Percentiles rank a stretch among this genome's conserved stretches.
These are phyloP conservation scores for Melinopterus prodromus DNA, from an alignment of 2,888 invertebrate genomes.

Conservation along the genomic window DNA sequence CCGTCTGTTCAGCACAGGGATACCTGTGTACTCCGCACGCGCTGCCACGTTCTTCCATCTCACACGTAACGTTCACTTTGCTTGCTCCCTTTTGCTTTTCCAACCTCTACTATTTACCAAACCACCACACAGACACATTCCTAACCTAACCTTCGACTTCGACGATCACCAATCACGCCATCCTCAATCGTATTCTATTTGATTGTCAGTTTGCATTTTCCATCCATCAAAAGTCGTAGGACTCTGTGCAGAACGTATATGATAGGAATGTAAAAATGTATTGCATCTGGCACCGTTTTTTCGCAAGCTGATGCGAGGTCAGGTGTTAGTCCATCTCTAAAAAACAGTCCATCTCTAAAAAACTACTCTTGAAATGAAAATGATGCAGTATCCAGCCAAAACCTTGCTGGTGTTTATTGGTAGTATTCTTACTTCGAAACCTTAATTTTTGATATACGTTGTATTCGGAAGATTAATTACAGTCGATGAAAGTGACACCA, in stretches of 20 bases:
- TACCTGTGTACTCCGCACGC: slow-evolving; percentile 55
- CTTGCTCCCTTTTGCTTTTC: slow-evolving; percentile 4
- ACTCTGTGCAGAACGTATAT: neutral
- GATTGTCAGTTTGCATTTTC: neutral
- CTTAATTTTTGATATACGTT: no score
- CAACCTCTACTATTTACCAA: neutral
- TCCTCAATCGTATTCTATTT: neutral
- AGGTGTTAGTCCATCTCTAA: neutral
- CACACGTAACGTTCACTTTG: slow-evolving; percentile 42
- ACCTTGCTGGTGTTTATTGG: no score
- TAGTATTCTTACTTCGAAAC: no score
- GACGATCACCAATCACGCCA: neutral
- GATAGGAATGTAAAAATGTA: neutral
- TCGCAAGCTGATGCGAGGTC: neutral
- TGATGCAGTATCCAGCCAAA: neutral
- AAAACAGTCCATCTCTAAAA: neutral
- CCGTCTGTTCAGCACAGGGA: slow-evolving; percentile 57
- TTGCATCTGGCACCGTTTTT: neutral
- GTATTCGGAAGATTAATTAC: no score
- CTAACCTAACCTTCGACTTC: neutral
- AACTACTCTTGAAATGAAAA: neutral
- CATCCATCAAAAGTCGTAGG: neutral
- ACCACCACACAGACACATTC: neutral
- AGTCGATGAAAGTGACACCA: no score
- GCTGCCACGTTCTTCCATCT: slow-evolving; percentile 51